Base-by-base conservation (phyloP, 2,113 vertebrate genomes). In the Gallinago paraguaiae region DNA sequence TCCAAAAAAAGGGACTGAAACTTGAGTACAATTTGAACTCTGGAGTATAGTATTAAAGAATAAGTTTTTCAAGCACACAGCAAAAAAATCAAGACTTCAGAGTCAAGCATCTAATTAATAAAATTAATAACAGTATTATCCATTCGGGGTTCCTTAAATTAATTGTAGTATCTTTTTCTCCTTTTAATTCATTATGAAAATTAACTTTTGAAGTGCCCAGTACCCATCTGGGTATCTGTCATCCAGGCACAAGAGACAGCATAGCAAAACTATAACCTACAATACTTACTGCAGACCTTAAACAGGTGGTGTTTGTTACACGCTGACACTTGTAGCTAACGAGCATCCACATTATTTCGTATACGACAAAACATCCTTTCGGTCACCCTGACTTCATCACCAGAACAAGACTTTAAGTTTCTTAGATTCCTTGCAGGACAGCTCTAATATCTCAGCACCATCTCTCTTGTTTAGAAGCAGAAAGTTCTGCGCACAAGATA, bases 401-500 rank as follows among this genome's bases (percentile, higher is more conserved):
- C 13, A 84, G 61, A 56, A 60, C 19, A 57, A 45, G 25, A 57
- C 27, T 69, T 65, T 76, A 28, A 54, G 41, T 37, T 76, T 54
- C 54, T 25, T 1, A n/a, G 11, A 10, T 37, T 50, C 67, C 50
- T 22, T 43, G 43, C 57, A 89, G 75, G 72, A 70, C 68, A 92
- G 39, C 68, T 59, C 43, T n/a, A 17, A 69, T 31, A 69, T 31
- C 68, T 88, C 85, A 82, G 78, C 65, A 91, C 84, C 77, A 60
- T 41, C 63, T 41, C 46, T 54, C 35, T 20, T 70, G 28, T 13
- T 70, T 8, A 71, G 51, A 88, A 88, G 57, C 63, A 76, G 53
- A 67, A 70, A 23, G 39, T 0, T 82, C 2, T 1, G 67, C 51
- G 54, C 0, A 0, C 10, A n/a, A 37, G 56, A 30, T 80, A 51